Conservation (phyloP, 2,113 vertebrate species). For the Perca fluviatilis region DNA sequence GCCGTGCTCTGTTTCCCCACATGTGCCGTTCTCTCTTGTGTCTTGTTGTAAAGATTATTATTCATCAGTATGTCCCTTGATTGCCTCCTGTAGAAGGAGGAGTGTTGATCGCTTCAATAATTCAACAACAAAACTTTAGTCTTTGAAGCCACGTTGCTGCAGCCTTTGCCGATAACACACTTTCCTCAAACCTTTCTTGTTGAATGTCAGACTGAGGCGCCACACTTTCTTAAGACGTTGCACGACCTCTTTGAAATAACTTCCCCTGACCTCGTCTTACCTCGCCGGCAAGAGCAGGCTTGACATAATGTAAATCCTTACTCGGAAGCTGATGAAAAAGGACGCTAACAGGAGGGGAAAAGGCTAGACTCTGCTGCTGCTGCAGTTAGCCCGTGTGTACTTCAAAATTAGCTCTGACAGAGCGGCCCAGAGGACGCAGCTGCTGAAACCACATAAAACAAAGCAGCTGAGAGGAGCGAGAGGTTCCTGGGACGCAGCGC, state of each 20-base stretch:
- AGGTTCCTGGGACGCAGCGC: conserved; percentile 64
- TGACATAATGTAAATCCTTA: conserved; percentile 54
- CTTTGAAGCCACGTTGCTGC: conserved; percentile 70
- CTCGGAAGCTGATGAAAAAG: conserved; percentile 65
- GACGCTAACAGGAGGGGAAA: conserved; percentile 61
- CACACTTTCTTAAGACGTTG: conserved; percentile 1
- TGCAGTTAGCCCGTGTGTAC: conserved; percentile 73
- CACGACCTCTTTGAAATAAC: conserved; percentile 67
- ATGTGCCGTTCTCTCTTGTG: not conserved
- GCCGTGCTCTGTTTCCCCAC: not conserved
- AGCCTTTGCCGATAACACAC: conserved; percentile 58
- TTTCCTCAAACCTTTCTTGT: conserved; percentile 49
- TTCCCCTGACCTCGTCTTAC: conserved; percentile 59
- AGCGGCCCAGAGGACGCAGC: conserved; percentile 73
- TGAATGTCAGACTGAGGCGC: conserved; percentile 21
- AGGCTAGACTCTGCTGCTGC: conserved; percentile 56
- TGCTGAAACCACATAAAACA: conserved; percentile 83
- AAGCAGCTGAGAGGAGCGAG: conserved; percentile 65
- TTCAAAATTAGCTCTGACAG: conserved; percentile 83
- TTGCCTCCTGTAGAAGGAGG: conserved; percentile 29
- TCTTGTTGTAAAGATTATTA: conserved; percentile 7
- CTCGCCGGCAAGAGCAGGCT: conserved; percentile 25
- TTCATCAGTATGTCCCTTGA: conserved; percentile 35
- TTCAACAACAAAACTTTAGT: conserved; percentile 70
- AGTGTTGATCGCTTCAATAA: conserved; percentile 77